Percentiles rank a stretch among this genome's conserved stretches.
phyloP scores from a whole-genome alignment of 2,888 invertebrate species.

The Cheilosia soror region DNA sequence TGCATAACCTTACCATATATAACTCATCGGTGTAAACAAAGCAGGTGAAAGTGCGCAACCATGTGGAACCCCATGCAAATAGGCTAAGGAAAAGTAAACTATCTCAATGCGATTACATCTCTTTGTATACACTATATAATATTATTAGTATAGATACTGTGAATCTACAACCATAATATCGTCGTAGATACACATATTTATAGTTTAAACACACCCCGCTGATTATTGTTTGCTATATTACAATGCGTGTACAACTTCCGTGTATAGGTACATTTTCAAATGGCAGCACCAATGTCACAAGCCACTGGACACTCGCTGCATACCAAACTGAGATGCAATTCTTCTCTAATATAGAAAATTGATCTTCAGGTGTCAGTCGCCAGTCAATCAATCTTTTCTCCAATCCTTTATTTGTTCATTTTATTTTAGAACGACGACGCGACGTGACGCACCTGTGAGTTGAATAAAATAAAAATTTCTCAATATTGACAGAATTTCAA shows the following conservation, averaged over 20 bases:
- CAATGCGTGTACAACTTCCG: constrained; percentile 33
- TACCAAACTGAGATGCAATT: constrained; percentile 19
- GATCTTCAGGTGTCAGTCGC: constrained; percentile 55
- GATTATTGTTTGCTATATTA: constrained; percentile 11
- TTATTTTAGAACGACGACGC: constrained; percentile 17
- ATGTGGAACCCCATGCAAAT: constrained; percentile 62
- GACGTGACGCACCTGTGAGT: constrained; percentile 45
- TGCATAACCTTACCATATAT: not conserved
- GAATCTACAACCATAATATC: constrained; percentile 4
- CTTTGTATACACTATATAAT: not conserved
- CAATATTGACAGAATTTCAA: constrained; percentile 70
- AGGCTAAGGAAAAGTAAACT: constrained; percentile 11
- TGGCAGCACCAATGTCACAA: constrained; percentile 16
- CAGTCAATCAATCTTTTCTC: constrained; percentile 2
- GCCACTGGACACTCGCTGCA: not conserved
- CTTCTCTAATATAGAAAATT: constrained; percentile 8
- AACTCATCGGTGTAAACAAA: constrained; percentile 15
- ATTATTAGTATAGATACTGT: constrained; percentile 15
- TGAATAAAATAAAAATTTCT: constrained; percentile 45
- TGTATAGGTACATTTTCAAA: constrained; percentile 15
- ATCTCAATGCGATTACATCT: constrained; percentile 27
- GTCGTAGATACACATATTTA: not conserved
- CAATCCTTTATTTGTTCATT: constrained; percentile 27
- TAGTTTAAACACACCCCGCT: constrained; percentile 5
- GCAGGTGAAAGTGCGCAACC: constrained; percentile 61